Percentiles rank a stretch among this genome's conserved stretches.
These are phyloP conservation scores for Eleutherodactylus coqui DNA, from an alignment of 2,797 vertebrate genomes.

Conservation along the genomic window DNA sequence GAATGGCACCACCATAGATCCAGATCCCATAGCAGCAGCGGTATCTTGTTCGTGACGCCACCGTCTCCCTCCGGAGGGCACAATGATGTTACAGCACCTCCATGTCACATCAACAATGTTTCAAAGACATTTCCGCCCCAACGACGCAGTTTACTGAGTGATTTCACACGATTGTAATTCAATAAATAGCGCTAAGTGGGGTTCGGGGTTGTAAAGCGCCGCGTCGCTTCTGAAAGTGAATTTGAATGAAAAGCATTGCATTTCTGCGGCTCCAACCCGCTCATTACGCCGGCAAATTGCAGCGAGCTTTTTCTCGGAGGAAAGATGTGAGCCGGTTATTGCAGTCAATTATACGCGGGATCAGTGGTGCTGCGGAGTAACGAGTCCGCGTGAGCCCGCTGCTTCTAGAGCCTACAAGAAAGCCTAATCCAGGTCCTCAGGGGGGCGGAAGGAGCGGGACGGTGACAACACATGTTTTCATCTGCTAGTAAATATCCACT, in stretches of 20 bases:
- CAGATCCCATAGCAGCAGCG: too few species aligned
- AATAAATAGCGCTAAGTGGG: constrained; percentile 32
- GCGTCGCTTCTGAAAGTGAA: constrained; percentile 33
- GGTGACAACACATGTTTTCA: constrained; percentile 8
- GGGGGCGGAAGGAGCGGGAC: background rate
- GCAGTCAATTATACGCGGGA: constrained; percentile 46
- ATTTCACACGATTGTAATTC: constrained; percentile 21
- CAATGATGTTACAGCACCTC: background rate
- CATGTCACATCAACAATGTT: background rate
- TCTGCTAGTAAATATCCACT: background rate
- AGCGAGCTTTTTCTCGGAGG: constrained; percentile 38
- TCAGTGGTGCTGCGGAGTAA: constrained; percentile 24
- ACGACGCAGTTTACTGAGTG: background rate
- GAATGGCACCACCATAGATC: too few species aligned
- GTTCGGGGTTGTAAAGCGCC: constrained; percentile 21
- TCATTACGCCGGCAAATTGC: constrained; percentile 53
- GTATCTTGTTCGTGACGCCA: too few species aligned
- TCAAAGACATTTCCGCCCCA: background rate
- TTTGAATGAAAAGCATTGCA: constrained; percentile 29
- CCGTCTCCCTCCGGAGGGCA: too few species aligned
- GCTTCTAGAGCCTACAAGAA: background rate
- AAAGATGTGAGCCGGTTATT: constrained; percentile 41
- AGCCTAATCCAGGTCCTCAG: background rate
- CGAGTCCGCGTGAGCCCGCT: constrained; percentile 20
- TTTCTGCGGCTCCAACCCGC: constrained; percentile 40